Base-by-base conservation (phyloP, 1,140 invertebrate species). In the Microplitis mediator region DNA sequence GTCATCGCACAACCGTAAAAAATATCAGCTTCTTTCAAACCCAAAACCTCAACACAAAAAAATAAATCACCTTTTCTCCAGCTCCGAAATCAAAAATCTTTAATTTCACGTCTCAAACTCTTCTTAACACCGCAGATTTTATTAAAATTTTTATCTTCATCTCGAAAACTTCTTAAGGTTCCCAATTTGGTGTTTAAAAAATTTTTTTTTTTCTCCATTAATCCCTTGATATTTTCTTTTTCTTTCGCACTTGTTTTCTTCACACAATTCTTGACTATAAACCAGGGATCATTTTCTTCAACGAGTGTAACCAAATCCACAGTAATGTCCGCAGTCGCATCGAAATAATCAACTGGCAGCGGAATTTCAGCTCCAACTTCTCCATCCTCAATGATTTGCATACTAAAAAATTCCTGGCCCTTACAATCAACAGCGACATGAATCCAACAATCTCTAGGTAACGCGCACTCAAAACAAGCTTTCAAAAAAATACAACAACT, bases 181-280 rank as follows among this genome's bases (percentile, higher is more conserved):
- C 65, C n/a, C 31, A 81, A 75, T 71, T 84, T 84, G 4, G 77
- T 73, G 54, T 79, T 81, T 16, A 86, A 64, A 77, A 85, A 85
- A 54, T 77, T 74, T 0, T 51, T 32, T 23, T 78, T 80, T 3
- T 79, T 70, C 0, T 31, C 34, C 13, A 62, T 54, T 4, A 74
- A 45, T 5, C 60, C 31, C 8, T 72, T 69, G 58, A 74, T 76
- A 9, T 63, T 78, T 6, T 70, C 70, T 69, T 77, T 73, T 2
- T 72, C 74, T 0, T 62, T 9, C 4, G 52, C 5, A 16, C 13
- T 45, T 9, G 79, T 71, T 74, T 79, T 75, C 31, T 74, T 76
- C 14, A 81, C 14, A 70, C 80, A 85, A 77, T 86, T 71, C 14
- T 72, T 80, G 58, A 85, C 79, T 0, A 87, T 62, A 32, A 80